phyloP scores from a whole-genome alignment of 2,888 invertebrate species.

The Polymixis lichenea region DNA sequence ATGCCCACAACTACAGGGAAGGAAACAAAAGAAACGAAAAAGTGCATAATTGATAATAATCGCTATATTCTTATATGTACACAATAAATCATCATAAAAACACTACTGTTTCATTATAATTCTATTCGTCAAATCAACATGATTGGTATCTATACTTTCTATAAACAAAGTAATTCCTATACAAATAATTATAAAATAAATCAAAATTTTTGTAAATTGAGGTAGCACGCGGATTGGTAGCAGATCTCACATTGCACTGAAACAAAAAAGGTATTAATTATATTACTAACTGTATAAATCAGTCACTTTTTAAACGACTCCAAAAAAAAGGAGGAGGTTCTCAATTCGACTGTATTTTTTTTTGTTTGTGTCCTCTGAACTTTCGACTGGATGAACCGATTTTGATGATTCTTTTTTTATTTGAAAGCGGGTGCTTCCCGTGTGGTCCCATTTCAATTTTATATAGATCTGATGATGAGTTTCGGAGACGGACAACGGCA shows the following conservation, averaged over 20 bases:
- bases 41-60: slow-evolving; percentile 69
- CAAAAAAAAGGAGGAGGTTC: no score
- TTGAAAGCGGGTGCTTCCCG: no score
- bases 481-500: no score
- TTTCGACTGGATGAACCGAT: no score
- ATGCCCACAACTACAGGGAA: slow-evolving; percentile 85
- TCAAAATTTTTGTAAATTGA: slow-evolving; percentile 40
- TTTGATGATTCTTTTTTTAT: no score
- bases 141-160: slow-evolving; percentile 67
- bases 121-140: slow-evolving; percentile 69
- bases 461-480: no score
- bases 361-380: no score
- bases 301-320: no score
- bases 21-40: slow-evolving; percentile 80
- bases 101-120: slow-evolving; percentile 66
- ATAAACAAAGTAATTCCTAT: slow-evolving; percentile 62
- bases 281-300: no score
- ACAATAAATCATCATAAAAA: slow-evolving; percentile 72
- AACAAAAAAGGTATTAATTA: slow-evolving; percentile 58
- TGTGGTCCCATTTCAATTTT: no score
- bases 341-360: no score
- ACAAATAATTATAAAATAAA: slow-evolving; percentile 67
- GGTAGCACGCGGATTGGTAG: slow-evolving; percentile 27
- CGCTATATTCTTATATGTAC: slow-evolving; percentile 70
- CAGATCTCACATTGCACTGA: slow-evolving; percentile 66